phyloP scores from a whole-genome alignment of 2,888 invertebrate genomes.

The Andrena chrysosceles region DNA sequence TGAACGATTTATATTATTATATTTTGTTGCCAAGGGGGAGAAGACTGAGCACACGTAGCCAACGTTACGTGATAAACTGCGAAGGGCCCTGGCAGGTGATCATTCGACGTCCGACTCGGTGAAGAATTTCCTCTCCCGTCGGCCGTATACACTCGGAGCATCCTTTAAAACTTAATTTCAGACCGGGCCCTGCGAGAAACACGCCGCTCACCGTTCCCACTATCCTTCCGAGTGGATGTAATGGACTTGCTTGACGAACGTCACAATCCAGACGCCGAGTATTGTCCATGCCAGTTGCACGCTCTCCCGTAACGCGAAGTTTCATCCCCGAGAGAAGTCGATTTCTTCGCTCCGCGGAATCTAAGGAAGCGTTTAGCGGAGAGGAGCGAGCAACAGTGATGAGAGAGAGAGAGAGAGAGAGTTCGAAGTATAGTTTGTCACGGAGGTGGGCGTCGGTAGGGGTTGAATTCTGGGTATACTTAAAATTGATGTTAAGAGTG shows the following conservation, averaged over 20 bases:
- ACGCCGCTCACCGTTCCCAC: background rate
- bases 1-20: conserved; percentile 71
- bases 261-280: background rate
- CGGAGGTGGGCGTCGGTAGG: background rate
- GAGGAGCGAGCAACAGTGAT: background rate
- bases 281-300: too few relatives aligned
- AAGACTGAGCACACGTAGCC: conserved; percentile 35
- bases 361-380: background rate
- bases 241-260: conserved; percentile 7
- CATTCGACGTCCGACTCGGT: conserved; percentile 30
- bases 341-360: background rate
- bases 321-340: background rate
- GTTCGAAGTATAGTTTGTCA: conserved; percentile 26
- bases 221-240: background rate
- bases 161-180: conserved; percentile 10
- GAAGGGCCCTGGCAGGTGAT: conserved; percentile 18
- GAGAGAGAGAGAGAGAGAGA: background rate
- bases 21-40: conserved; percentile 47
- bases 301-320: background rate
- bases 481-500: conserved; percentile 7
- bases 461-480: background rate
- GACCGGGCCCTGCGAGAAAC: background rate
- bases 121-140: conserved; percentile 29
- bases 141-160: conserved; percentile 8
- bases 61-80: conserved; percentile 58